These are phyloP conservation scores for Salminus brasiliensis DNA, from an alignment of 2,113 vertebrate genomes.

Conservation along the genomic window DNA sequence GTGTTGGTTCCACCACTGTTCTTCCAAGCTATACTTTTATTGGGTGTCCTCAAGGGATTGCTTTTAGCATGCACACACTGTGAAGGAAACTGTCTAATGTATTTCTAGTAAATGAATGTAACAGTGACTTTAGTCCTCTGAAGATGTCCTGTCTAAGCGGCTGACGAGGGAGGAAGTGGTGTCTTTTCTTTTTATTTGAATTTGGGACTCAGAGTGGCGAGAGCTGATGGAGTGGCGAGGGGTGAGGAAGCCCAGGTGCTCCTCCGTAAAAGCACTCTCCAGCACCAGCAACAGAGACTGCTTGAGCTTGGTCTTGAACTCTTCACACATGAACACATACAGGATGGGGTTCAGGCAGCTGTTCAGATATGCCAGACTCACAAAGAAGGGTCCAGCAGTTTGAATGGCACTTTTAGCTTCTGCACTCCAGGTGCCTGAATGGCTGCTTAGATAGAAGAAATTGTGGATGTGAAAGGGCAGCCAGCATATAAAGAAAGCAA, in stretches of 20 bases:
- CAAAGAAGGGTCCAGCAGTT: background rate
- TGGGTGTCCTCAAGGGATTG: background rate
- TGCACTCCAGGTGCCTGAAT: background rate
- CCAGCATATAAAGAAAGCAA: slow-evolving; percentile 72
- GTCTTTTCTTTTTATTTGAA: background rate
- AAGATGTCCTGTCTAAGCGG: too few species aligned
- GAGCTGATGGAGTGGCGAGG: background rate
- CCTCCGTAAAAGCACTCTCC: slow-evolving; percentile 3
- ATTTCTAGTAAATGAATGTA: too few species aligned
- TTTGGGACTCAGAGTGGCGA: background rate
- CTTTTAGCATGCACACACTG: background rate
- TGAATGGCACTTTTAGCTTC: background rate
- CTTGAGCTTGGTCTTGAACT: slow-evolving; percentile 60
- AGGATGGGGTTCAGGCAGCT: slow-evolving; percentile 75
- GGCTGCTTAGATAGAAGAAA: background rate
- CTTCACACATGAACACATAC: slow-evolving; percentile 68
- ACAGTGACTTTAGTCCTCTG: too few species aligned
- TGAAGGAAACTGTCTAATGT: too few species aligned
- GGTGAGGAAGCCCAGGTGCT: background rate
- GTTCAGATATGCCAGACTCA: slow-evolving; percentile 61
- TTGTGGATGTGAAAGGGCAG: slow-evolving; percentile 54
- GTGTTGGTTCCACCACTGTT: background rate
- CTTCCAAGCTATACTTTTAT: background rate
- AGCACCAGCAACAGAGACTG: slow-evolving; percentile 63
- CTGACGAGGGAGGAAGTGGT: too few species aligned